Evolutionary conservation across 2,888 invertebrate species (phyloP).

Genomic region (Mesochorus sp.): DNA sequence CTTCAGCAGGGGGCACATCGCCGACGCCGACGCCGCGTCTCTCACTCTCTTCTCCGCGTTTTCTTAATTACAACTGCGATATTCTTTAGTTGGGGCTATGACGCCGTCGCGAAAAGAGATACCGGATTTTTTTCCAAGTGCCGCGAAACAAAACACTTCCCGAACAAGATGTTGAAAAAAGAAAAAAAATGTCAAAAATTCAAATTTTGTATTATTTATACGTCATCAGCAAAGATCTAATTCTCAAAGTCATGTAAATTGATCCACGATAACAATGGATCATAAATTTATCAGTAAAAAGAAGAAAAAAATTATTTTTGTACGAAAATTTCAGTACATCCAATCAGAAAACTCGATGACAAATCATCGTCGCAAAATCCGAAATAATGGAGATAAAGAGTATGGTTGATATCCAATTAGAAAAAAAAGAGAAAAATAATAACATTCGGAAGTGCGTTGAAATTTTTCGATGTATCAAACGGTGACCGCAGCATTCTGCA

Average conservation of each 20-base stretch:
- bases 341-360: not conserved
- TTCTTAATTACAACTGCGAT: slow-evolving; percentile 82
- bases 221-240: not conserved
- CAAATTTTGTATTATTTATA: not conserved
- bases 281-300: too few species aligned
- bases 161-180: slow-evolving; percentile 12
- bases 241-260: not conserved
- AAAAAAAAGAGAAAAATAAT: not conserved
- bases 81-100: slow-evolving; percentile 82
- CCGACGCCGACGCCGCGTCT: slow-evolving; percentile 63
- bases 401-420: not conserved
- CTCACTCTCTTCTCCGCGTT: slow-evolving; percentile 69
- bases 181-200: not conserved
- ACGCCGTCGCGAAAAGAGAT: slow-evolving; percentile 80
- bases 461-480: not conserved
- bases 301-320: too few species aligned
- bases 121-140: slow-evolving; percentile 53
- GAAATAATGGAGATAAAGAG: not conserved
- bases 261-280: too few species aligned
- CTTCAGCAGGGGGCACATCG: slow-evolving; percentile 48
- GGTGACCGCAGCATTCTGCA: slow-evolving; percentile 1
- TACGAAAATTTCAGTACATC: not conserved
- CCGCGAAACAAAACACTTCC: not conserved
- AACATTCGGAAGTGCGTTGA: not conserved
- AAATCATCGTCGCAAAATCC: slow-evolving; percentile 5